phyloP scores from a whole-genome alignment of 2,113 vertebrate genomes.

The Ornithorhynchus anatinus region DNA sequence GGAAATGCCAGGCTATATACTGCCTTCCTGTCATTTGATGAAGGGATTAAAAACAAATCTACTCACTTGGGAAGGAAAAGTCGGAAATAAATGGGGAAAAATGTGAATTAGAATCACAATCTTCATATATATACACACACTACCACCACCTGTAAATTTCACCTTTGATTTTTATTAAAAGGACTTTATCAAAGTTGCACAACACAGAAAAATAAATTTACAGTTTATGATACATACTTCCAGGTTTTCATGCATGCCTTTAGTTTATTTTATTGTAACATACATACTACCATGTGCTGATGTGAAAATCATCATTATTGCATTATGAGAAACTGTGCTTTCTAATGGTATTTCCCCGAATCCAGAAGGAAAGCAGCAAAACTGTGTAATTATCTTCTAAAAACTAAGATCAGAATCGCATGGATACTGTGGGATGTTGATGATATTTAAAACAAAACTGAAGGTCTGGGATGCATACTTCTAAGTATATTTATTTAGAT shows the following conservation, averaged over 20 bases:
- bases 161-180: slow-evolving; percentile 58
- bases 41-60: too few relatives aligned
- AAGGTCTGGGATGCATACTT: not conserved
- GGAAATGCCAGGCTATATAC: too few relatives aligned
- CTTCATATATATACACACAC: slow-evolving; percentile 24
- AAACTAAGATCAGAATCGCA: slow-evolving; percentile 35
- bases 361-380: slow-evolving; percentile 38
- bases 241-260: slow-evolving; percentile 13
- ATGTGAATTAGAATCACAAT: slow-evolving; percentile 12
- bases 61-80: not conserved
- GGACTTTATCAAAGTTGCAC: slow-evolving; percentile 57
- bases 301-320: slow-evolving; percentile 14
- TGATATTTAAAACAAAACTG: slow-evolving; percentile 28
- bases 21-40: too few relatives aligned
- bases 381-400: slow-evolving; percentile 37
- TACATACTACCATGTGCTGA: not conserved
- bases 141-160: slow-evolving; percentile 12
- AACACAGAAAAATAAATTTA: slow-evolving; percentile 57
- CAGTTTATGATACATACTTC: slow-evolving; percentile 33
- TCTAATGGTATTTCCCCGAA: slow-evolving; percentile 21
- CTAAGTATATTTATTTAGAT: not conserved
- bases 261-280: slow-evolving; percentile 15
- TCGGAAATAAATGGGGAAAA: slow-evolving; percentile 8
- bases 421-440: not conserved
- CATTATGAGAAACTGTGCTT: slow-evolving; percentile 33